phyloP scores from a whole-genome alignment of 2,113 vertebrate genomes.

The Paratilapia polleni region DNA sequence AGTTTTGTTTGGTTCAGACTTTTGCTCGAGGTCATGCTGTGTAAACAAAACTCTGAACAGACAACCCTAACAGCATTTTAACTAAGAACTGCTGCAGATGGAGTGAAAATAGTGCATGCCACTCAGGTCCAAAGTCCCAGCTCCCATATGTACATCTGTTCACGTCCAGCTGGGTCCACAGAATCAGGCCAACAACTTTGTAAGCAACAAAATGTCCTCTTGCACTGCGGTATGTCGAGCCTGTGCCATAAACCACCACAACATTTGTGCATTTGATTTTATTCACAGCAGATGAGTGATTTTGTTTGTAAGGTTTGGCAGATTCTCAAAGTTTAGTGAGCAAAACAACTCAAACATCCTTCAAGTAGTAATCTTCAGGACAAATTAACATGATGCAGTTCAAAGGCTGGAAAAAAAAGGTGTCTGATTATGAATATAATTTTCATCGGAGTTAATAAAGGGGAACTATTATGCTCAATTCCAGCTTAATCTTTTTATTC shows the following conservation, averaged over 20 bases:
- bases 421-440: neutral
- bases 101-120: constrained; percentile 36
- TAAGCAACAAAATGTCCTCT: constrained; percentile 11
- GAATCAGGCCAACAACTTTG: constrained; percentile 26
- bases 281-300: neutral
- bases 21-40: constrained; percentile 25
- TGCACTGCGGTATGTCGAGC: neutral
- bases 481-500: neutral
- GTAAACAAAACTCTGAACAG: constrained; percentile 35
- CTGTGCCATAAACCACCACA: neutral
- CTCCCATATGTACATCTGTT: constrained; percentile 57
- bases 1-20: constrained; percentile 32
- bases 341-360: neutral
- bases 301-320: no score
- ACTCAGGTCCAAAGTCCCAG: constrained; percentile 57
- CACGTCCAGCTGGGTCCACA: constrained; percentile 34
- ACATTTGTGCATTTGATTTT: neutral
- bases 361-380: neutral
- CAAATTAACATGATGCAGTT: neutral
- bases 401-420: neutral
- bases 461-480: neutral
- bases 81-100: neutral
- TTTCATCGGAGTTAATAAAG: neutral
- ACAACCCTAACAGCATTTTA: constrained; percentile 41
- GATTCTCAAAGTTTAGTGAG: neutral